Percentiles rank a stretch among this genome's conserved stretches.
Conservation (phyloP, 1,140 invertebrate genomes). For the Radopholus similis region DNA sequence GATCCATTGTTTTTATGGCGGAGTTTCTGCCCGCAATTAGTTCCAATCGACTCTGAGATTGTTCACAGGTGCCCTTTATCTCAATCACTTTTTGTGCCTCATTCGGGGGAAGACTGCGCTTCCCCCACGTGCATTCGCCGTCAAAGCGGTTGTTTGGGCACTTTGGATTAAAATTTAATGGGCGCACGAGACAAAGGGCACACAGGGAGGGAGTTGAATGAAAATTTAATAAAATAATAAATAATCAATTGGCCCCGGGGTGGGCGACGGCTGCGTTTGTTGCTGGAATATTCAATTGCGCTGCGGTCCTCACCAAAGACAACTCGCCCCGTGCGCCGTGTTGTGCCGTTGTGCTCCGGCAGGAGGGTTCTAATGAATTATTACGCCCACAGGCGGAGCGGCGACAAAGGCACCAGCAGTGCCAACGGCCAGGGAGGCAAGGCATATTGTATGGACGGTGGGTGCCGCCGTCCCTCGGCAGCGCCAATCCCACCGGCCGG, state of each 20-base stretch:
- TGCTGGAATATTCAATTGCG: neutral
- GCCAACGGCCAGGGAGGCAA: too few relatives aligned
- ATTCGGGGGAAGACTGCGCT: neutral
- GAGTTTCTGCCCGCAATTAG: too few relatives aligned
- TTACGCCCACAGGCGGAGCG: neutral
- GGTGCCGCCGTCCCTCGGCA: neutral
- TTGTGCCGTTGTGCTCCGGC: neutral
- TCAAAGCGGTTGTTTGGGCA: too few relatives aligned
- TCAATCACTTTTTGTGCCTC: neutral
- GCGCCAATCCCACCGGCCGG: neutral
- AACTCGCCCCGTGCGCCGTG: neutral
- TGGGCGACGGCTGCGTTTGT: too few relatives aligned
- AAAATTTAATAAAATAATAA: constrained; percentile 11
- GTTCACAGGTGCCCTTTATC: too few relatives aligned
- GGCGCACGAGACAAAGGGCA: neutral
- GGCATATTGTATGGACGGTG: neutral
- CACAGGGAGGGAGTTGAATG: neutral
- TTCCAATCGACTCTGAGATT: too few relatives aligned
- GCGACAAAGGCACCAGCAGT: neutral
- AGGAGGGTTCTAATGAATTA: neutral
- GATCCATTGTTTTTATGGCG: neutral
- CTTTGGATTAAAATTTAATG: constrained; percentile 6
- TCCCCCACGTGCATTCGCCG: neutral
- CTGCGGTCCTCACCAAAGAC: too few relatives aligned
- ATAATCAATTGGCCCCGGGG: neutral